Conservation (phyloP, 2,113 vertebrate genomes). For the Geococcyx californianus region DNA sequence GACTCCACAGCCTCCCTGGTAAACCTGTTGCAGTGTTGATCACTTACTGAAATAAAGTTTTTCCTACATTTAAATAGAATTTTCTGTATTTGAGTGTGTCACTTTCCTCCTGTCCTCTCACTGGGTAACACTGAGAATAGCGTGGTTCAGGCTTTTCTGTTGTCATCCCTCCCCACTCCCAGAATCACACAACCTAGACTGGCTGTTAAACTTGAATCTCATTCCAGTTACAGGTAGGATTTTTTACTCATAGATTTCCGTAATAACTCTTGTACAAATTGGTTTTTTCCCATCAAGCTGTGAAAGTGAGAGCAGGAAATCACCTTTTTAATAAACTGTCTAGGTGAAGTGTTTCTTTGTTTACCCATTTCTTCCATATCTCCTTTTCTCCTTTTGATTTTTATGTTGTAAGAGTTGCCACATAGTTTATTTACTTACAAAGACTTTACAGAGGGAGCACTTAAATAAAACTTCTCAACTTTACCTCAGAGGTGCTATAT, state of each 20-base stretch:
- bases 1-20: neutral
- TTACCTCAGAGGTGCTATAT: neutral
- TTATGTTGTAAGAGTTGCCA: neutral
- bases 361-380: neutral
- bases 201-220: neutral
- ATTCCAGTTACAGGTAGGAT: neutral
- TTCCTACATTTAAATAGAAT: neutral
- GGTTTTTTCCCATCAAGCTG: rapidly evolving
- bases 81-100: neutral
- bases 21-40: neutral
- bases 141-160: neutral
- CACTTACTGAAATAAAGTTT: neutral
- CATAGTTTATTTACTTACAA: neutral
- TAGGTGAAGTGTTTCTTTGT: neutral
- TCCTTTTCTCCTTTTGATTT: neutral
- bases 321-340: neutral
- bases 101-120: neutral
- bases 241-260: neutral
- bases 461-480: neutral
- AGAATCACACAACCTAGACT: neutral
- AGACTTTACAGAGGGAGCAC: neutral
- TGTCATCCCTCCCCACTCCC: rapidly evolving
- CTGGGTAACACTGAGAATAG: neutral
- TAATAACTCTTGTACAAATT: neutral
- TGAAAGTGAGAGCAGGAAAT: neutral